These are phyloP conservation scores for Scaptomyza cyrtandrae DNA, from an alignment of 2,888 invertebrate species.

Conservation along the genomic window DNA sequence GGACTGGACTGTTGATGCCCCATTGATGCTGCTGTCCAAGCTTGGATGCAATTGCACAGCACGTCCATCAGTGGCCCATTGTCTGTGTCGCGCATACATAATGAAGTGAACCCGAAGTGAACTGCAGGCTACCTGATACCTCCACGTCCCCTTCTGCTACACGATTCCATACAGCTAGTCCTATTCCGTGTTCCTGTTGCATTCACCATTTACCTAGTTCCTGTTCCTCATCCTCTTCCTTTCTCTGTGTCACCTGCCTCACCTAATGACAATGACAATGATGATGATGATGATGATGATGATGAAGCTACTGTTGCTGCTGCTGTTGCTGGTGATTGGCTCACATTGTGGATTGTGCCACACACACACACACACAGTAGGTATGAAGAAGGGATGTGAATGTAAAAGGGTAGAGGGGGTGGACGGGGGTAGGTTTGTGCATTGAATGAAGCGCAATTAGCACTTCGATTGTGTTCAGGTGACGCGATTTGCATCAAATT, in stretches of 20 bases:
- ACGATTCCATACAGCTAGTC: background rate
- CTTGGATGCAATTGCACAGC: slow-evolving; percentile 62
- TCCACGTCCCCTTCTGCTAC: too few species aligned
- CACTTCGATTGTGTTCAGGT: slow-evolving; percentile 81
- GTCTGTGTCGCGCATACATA: slow-evolving; percentile 79
- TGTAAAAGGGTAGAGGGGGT: background rate
- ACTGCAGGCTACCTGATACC: slow-evolving; percentile 20
- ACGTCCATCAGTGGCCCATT: slow-evolving; percentile 80
- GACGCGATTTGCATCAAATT: slow-evolving; percentile 80
- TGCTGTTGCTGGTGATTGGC: slow-evolving; percentile 59
- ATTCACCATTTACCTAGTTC: slow-evolving; percentile 14
- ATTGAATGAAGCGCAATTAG: slow-evolving; percentile 82
- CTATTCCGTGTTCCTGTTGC: slow-evolving; percentile 1
- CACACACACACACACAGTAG: too few species aligned
- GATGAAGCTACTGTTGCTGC: slow-evolving; percentile 40
- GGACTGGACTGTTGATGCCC: slow-evolving; percentile 40
- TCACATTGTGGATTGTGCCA: slow-evolving; percentile 39
- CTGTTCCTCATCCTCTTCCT: slow-evolving; percentile 25
- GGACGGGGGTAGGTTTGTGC: slow-evolving; percentile 19
- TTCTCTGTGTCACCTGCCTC: slow-evolving; percentile 34
- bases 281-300: slow-evolving; percentile 19
- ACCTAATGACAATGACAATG: slow-evolving; percentile 26
- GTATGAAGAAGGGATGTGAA: background rate
- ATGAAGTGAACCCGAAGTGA: slow-evolving; percentile 64
- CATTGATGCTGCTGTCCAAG: slow-evolving; percentile 9